Conservation (phyloP, 2,888 invertebrate species). For the Agrotis segetum region DNA sequence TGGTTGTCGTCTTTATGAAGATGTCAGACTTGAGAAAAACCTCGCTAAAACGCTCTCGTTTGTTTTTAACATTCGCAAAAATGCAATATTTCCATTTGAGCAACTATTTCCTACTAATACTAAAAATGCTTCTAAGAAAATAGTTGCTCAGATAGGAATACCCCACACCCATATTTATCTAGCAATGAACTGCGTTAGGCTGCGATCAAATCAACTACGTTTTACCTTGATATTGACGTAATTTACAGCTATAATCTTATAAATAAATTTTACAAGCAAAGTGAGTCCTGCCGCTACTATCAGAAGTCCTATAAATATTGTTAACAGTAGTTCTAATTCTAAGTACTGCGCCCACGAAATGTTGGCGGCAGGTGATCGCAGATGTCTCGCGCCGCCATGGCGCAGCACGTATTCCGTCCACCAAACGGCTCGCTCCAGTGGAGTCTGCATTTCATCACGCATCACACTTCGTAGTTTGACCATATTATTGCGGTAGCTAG, state of each 20-base stretch:
- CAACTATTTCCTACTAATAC: too few relatives aligned
- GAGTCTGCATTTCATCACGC: conserved; percentile 47
- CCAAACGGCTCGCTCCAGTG: conserved; percentile 82
- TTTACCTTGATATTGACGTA: conserved; percentile 13
- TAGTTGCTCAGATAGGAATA: too few relatives aligned
- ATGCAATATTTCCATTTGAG: too few relatives aligned
- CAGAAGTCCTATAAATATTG: conserved; percentile 4
- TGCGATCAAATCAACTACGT: background rate
- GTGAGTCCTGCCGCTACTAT: background rate
- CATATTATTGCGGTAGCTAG: conserved; percentile 49
- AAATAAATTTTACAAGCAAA: background rate
- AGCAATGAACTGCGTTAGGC: too few relatives aligned
- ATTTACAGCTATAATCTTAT: background rate
- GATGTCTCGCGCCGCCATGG: conserved; percentile 56
- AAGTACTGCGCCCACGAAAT: conserved; percentile 37
- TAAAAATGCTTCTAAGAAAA: too few relatives aligned
- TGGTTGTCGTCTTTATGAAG: too few relatives aligned
- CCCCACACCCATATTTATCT: too few relatives aligned
- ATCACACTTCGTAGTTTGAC: conserved; percentile 35
- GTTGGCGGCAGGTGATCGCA: conserved; percentile 45
- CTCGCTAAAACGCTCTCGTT: too few relatives aligned
- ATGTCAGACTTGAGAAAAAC: too few relatives aligned
- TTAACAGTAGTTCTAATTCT: conserved; percentile 31
- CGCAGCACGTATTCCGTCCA: conserved; percentile 80
- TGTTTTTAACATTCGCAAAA: too few relatives aligned